Evolutionary conservation across 1,140 invertebrate genomes (phyloP).

Genomic region (Diorhabda carinulata): DNA sequence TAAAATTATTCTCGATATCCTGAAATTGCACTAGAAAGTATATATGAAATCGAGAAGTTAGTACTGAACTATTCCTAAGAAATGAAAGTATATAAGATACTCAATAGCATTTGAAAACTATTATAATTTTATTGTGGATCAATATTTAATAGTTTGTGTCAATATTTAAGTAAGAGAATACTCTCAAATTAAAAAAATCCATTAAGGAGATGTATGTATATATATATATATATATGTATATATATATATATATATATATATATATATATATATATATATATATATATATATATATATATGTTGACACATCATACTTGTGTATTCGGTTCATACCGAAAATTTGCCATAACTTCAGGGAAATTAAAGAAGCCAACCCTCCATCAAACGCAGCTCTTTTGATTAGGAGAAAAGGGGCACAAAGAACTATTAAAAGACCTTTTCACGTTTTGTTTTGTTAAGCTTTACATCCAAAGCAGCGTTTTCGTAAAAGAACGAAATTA

Average conservation of each 20-base stretch:
- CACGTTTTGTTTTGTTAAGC: background rate
- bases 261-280: conserved; percentile 1
- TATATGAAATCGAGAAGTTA: too few species aligned
- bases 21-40: too few species aligned
- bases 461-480: background rate
- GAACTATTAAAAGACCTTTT: background rate
- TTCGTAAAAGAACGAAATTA: too few species aligned
- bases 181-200: too few species aligned
- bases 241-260: too few species aligned
- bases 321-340: background rate
- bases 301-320: background rate
- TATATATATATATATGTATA: background rate
- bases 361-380: background rate
- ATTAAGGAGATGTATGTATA: background rate
- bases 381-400: background rate
- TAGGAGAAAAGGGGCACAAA: background rate
- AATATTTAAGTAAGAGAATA: too few species aligned
- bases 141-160: too few species aligned
- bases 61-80: too few species aligned
- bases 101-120: too few species aligned
- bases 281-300: background rate
- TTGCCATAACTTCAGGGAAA: background rate
- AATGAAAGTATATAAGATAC: too few species aligned
- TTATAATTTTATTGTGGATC: too few species aligned
- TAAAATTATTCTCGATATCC: too few species aligned